phyloP scores from a whole-genome alignment of 2,113 vertebrate species.

The Cisticola juncidis region DNA sequence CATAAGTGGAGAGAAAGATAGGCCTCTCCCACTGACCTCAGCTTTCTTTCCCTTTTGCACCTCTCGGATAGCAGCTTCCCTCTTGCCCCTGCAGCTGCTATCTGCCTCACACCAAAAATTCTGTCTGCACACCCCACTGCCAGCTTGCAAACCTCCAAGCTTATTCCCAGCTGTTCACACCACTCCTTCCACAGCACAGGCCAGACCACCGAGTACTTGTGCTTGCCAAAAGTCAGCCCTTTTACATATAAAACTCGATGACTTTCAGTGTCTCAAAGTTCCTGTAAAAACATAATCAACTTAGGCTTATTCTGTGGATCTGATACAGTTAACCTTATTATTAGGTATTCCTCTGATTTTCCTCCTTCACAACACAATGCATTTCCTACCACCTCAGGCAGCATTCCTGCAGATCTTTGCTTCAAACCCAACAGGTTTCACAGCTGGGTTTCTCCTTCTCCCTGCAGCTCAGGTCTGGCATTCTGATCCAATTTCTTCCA shows the following conservation, averaged over 20 bases:
- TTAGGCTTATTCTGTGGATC: not conserved
- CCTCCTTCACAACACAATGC: not conserved
- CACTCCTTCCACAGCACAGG: not conserved
- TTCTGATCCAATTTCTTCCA: not conserved
- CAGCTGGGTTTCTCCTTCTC: not conserved
- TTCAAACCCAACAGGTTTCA: not conserved
- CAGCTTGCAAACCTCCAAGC: not conserved
- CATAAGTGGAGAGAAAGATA: not conserved
- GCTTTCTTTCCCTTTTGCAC: not conserved
- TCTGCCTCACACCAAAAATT: not conserved
- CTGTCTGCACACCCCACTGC: not conserved
- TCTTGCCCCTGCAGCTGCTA: not conserved
- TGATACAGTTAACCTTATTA: not conserved
- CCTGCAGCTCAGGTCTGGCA: not conserved
- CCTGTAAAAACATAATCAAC: not conserved
- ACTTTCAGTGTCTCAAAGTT: not conserved
- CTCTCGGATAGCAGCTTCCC: not conserved
- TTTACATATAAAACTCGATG: fast-evolving
- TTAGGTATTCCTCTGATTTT: not conserved
- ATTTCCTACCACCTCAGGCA: not conserved
- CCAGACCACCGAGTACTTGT: not conserved
- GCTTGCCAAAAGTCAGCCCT: not conserved
- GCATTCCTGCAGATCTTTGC: not conserved
- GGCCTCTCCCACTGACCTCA: not conserved
- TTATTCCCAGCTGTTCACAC: not conserved